phyloP scores from a whole-genome alignment of 2,113 vertebrate species.

The Myotis brandtii region DNA sequence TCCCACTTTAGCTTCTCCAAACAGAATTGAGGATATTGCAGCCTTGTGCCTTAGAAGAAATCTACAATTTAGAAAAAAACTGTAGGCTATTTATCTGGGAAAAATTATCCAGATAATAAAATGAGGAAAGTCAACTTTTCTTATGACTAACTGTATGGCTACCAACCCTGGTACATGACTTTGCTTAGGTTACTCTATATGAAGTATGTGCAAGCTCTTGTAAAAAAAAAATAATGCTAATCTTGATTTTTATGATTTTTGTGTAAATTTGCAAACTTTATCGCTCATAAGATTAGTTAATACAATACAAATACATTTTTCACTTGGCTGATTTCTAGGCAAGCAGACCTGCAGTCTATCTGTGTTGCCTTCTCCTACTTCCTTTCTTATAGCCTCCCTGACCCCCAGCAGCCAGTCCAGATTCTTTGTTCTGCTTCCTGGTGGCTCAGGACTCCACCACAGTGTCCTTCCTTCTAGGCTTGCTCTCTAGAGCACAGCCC shows the following conservation, averaged over 20 bases:
- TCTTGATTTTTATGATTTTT: slow-evolving; percentile 50
- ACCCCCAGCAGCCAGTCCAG: no score
- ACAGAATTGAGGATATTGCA: not conserved
- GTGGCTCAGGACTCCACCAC: not conserved
- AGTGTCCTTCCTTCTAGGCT: not conserved
- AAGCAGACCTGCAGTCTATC: not conserved
- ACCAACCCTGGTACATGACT: not conserved
- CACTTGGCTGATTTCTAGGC: not conserved
- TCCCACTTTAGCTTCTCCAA: not conserved
- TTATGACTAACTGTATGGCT: not conserved
- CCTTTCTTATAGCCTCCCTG: not conserved
- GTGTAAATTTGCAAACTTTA: slow-evolving; percentile 52
- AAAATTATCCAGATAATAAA: slow-evolving; percentile 7
- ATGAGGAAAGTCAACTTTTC: not conserved
- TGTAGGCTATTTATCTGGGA: not conserved
- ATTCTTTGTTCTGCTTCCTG: not conserved
- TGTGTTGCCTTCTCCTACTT: not conserved
- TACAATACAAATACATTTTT: slow-evolving; percentile 29
- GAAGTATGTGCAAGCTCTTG: not conserved
- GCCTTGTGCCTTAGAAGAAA: slow-evolving; percentile 16
- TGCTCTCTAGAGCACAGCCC: not conserved
- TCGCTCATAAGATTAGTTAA: slow-evolving; percentile 58
- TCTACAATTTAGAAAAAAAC: not conserved
- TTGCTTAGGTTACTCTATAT: not conserved
- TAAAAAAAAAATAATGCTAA: not conserved